Evolutionary conservation across 2,888 invertebrate genomes (phyloP).

Genomic region (Yponomeuta plumbellus): DNA sequence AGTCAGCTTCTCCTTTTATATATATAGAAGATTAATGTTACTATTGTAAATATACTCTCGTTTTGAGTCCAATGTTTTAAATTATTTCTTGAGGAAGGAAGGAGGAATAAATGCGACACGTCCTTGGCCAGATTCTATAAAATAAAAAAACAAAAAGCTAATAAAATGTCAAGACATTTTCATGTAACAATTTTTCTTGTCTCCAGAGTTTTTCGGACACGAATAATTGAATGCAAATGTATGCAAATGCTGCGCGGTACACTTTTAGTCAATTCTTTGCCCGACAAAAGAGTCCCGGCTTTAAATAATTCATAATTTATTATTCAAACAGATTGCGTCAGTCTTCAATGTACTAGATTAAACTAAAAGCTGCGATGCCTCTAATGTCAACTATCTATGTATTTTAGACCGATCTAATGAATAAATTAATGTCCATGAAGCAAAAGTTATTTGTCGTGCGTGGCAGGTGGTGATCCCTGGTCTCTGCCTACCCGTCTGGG

Average conservation of each 20-base stretch:
- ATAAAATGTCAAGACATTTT: constrained; percentile 3
- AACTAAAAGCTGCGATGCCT: too few species aligned
- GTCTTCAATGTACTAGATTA: neutral
- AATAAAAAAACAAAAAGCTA: neutral
- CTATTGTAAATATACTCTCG: too few species aligned
- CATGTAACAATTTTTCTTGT: neutral
- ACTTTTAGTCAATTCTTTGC: constrained; percentile 14
- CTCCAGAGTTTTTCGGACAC: neutral
- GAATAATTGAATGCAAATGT: constrained; percentile 22
- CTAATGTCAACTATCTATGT: too few species aligned
- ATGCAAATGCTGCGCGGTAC: constrained; percentile 38
- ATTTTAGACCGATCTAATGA: too few species aligned
- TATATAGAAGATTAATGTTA: too few species aligned
- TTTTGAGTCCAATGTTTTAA: too few species aligned
- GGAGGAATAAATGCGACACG: neutral
- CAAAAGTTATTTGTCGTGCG: too few species aligned
- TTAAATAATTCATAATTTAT: constrained; percentile 49
- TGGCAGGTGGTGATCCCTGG: too few species aligned
- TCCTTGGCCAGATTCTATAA: neutral
- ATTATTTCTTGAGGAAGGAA: too few species aligned
- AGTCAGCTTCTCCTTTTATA: too few species aligned
- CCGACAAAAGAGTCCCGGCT: constrained; percentile 28
- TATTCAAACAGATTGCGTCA: constrained; percentile 39
- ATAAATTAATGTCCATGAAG: too few species aligned
- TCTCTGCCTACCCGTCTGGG: too few species aligned